Percentiles rank a stretch among this genome's conserved stretches.
Evolutionary conservation across 2,797 vertebrate genomes (phyloP).

Genomic region (Taenioides sp.): DNA sequence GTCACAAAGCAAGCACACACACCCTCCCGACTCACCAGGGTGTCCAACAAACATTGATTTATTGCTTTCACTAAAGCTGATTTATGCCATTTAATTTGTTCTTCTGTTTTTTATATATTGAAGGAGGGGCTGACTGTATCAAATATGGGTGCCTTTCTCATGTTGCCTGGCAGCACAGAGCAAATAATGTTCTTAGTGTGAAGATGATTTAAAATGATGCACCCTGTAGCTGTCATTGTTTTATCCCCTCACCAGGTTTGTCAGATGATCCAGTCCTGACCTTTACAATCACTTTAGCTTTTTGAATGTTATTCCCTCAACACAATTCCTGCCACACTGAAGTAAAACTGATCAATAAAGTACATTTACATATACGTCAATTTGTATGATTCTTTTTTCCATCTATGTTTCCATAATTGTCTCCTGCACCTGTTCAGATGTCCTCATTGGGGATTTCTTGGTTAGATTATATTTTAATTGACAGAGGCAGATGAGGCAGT

Average conservation of each 20-base stretch:
- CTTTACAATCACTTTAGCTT: slow-evolving; percentile 21
- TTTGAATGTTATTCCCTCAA: not conserved
- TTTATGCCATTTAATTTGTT: slow-evolving; percentile 61
- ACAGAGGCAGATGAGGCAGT: slow-evolving; percentile 42
- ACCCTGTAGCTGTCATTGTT: no score
- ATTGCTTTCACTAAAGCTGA: slow-evolving; percentile 33
- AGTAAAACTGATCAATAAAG: not conserved
- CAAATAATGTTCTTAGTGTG: slow-evolving; percentile 21
- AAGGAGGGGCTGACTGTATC: slow-evolving; percentile 14
- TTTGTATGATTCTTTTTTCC: not conserved
- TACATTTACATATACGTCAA: not conserved
- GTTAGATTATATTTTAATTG: slow-evolving; percentile 34
- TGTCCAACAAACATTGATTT: slow-evolving; percentile 41
- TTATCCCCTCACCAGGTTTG: slow-evolving; percentile 14
- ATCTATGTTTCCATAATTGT: not conserved
- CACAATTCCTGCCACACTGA: not conserved
- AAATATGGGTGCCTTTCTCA: slow-evolving; percentile 23
- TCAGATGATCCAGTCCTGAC: slow-evolving; percentile 31
- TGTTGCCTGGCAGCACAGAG: slow-evolving; percentile 39
- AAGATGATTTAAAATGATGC: slow-evolving; percentile 20
- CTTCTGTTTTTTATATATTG: slow-evolving; percentile 20
- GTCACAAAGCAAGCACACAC: slow-evolving; percentile 38
- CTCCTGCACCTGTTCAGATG: slow-evolving; percentile 33
- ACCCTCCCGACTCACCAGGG: slow-evolving; percentile 7
- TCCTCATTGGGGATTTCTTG: slow-evolving; percentile 31